phyloP scores from a whole-genome alignment of 2,888 invertebrate genomes.

The Congeria kusceri region DNA sequence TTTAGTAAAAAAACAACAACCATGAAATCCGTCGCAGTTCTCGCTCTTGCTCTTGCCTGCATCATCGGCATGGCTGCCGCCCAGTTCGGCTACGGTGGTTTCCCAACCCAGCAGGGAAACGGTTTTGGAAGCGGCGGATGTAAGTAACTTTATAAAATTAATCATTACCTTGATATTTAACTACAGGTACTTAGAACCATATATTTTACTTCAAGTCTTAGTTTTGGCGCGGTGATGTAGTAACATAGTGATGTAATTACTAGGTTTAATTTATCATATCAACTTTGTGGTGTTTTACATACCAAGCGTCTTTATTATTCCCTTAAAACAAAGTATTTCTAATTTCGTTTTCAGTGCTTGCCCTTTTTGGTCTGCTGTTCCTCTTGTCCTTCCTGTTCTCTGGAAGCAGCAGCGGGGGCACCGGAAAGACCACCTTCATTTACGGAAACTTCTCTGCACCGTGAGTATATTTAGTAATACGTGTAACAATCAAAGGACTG shows the following conservation, averaged over 20 bases:
- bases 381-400: constrained; percentile 17
- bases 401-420: not conserved
- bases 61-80: constrained; percentile 34
- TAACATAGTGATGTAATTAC: too few relatives aligned
- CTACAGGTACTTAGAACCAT: too few relatives aligned
- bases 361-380: constrained; percentile 17
- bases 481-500: too few relatives aligned
- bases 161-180: too few relatives aligned
- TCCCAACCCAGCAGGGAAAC: not conserved
- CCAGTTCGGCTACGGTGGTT: constrained; percentile 5
- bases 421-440: constrained; percentile 26
- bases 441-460: constrained; percentile 36
- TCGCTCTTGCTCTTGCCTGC: constrained; percentile 31
- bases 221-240: too few relatives aligned
- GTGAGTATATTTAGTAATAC: constrained; percentile 8
- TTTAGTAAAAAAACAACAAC: constrained; percentile 9
- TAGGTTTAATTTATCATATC: too few relatives aligned
- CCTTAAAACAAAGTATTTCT: too few relatives aligned
- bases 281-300: too few relatives aligned
- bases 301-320: too few relatives aligned
- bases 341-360: constrained; percentile 18
- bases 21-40: constrained; percentile 42
- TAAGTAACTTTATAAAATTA: constrained; percentile 5
- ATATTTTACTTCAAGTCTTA: too few relatives aligned
- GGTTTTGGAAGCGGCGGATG: constrained; percentile 27